Percentiles rank a stretch among this genome's conserved stretches.
Evolutionary conservation across 1,140 invertebrate genomes (phyloP).

Genomic region (Chionoecetes opilio): DNA sequence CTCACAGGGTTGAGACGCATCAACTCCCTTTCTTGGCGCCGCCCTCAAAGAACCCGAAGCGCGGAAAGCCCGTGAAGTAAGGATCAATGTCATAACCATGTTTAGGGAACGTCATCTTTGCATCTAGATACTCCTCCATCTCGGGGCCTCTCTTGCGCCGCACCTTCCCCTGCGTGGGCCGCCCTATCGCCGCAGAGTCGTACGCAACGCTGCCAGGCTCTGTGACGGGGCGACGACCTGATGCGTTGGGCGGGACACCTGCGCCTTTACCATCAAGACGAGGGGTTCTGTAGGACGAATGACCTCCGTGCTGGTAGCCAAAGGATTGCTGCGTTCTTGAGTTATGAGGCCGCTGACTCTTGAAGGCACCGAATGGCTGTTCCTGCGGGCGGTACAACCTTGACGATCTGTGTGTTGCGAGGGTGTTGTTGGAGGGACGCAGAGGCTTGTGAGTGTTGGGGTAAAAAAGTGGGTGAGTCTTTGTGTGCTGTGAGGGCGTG

Average conservation of each 20-base stretch:
- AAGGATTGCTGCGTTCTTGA: not conserved
- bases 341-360: not conserved
- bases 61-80: slow-evolving; percentile 55
- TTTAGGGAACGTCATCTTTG: slow-evolving; percentile 46
- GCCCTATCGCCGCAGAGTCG: not conserved
- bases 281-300: not conserved
- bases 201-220: not conserved
- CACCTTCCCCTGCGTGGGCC: not conserved
- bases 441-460: not conserved
- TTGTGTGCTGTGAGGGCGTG: not conserved
- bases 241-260: not conserved
- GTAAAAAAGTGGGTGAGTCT: not conserved
- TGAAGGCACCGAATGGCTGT: not conserved
- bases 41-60: slow-evolving; percentile 63
- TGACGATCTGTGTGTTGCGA: not conserved
- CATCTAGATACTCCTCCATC: slow-evolving; percentile 12
- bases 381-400: not conserved
- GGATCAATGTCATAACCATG: slow-evolving; percentile 67
- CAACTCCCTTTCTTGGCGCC: not conserved
- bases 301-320: not conserved
- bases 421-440: not conserved
- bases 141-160: slow-evolving; percentile 50
- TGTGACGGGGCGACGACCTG: not conserved
- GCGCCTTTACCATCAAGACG: not conserved
- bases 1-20: not conserved